Conservation (phyloP, 2,888 invertebrate genomes). For the Drosophila rubida region DNA sequence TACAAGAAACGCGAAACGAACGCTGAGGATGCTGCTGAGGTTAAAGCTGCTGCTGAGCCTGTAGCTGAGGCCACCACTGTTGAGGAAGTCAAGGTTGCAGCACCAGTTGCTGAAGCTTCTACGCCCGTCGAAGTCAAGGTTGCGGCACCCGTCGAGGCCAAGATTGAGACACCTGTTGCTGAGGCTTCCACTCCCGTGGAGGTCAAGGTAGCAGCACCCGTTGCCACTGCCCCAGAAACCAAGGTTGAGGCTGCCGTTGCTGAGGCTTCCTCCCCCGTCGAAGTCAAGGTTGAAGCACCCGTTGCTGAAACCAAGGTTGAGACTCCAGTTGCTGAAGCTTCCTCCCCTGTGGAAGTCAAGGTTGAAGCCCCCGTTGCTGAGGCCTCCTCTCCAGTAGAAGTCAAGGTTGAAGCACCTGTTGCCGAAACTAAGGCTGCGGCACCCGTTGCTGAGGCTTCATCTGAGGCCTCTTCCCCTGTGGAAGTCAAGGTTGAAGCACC, state of each 20-base stretch:
- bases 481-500: conserved; percentile 9
- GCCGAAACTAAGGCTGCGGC: conserved; percentile 22
- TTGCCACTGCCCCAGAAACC: conserved; percentile 16
- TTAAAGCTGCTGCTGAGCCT: conserved; percentile 19
- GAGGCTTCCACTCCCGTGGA: conserved; percentile 30
- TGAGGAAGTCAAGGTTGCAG: conserved; percentile 30
- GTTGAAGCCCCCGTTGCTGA: conserved; percentile 29
- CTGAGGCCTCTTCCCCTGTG: conserved; percentile 20
- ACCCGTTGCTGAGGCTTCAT: conserved; percentile 7
- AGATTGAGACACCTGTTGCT: conserved; percentile 29
- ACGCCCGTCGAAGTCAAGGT: conserved; percentile 34
- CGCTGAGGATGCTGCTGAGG: conserved; percentile 30
- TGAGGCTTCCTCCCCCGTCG: neutral
- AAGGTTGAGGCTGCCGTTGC: conserved; percentile 21
- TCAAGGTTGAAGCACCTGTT: conserved; percentile 18
- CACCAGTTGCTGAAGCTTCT: conserved; percentile 28
- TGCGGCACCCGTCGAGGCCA: conserved; percentile 30
- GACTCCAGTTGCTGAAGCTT: conserved; percentile 21
- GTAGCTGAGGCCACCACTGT: conserved; percentile 29
- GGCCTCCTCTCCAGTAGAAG: conserved; percentile 23
- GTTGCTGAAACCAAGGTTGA: neutral
- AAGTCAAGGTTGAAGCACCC: neutral
- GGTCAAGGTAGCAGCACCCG: conserved; percentile 10
- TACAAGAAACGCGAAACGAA: conserved; percentile 77
- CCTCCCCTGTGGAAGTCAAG: neutral